Percentiles rank a stretch among this genome's conserved stretches.
Evolutionary conservation across 2,888 invertebrate genomes (phyloP).

Genomic region (Stenoptilia bipunctidactyla): DNA sequence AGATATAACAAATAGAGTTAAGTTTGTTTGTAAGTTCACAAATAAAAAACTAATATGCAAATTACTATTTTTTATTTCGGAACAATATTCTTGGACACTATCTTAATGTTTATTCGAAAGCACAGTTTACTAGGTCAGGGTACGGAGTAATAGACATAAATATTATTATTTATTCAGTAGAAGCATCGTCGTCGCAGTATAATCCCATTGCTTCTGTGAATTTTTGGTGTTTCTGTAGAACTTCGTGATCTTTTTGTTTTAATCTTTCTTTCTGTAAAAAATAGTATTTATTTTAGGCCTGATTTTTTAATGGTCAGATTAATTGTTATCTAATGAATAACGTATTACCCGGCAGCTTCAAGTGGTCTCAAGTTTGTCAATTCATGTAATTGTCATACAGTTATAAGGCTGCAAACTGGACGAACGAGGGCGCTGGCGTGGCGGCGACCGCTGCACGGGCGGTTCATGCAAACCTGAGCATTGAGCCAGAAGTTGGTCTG

Average conservation of each 20-base stretch:
- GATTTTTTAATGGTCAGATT: too few species aligned
- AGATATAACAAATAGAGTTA: background rate
- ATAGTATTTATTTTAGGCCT: too few species aligned
- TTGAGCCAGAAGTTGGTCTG: too few species aligned
- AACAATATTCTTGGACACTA: background rate
- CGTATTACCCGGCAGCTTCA: too few species aligned
- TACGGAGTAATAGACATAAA: background rate
- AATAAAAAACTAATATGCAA: background rate
- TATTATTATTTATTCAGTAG: conserved; percentile 45
- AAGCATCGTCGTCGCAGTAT: conserved; percentile 52
- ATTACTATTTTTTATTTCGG: background rate
- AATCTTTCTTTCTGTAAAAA: conserved; percentile 56
- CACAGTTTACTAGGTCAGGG: background rate
- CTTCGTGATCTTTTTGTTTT: conserved; percentile 37
- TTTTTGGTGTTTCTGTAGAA: conserved; percentile 43
- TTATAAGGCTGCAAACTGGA: too few species aligned
- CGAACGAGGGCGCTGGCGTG: too few species aligned
- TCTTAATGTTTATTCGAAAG: background rate
- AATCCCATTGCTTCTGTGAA: conserved; percentile 58
- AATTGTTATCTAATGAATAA: too few species aligned
- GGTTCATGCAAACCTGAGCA: too few species aligned
- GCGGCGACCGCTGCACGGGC: too few species aligned
- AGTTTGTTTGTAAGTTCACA: background rate
- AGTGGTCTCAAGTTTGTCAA: too few species aligned
- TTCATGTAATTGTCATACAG: too few species aligned